Conservation (phyloP, 1,140 invertebrate genomes). For the Teleopsis dalmanni region DNA sequence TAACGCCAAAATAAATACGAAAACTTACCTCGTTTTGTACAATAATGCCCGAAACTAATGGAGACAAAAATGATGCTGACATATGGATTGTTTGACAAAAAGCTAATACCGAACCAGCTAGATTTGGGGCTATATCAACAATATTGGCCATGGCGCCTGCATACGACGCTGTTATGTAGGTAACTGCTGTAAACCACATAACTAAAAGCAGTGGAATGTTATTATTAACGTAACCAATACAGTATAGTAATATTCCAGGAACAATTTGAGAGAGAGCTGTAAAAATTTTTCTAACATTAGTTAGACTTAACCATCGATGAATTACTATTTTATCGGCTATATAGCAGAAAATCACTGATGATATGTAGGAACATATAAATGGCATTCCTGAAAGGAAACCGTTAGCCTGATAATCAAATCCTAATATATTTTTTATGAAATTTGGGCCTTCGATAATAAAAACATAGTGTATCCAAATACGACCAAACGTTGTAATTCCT, state of each 20-base stretch:
- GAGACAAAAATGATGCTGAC: constrained; percentile 63
- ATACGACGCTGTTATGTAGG: constrained; percentile 62
- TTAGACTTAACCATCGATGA: constrained; percentile 52
- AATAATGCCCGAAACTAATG: constrained; percentile 53
- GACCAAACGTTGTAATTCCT: constrained; percentile 61
- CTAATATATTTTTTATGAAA: constrained; percentile 63
- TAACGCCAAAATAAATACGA: not conserved
- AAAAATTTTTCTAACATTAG: constrained; percentile 60
- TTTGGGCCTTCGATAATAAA: constrained; percentile 64
- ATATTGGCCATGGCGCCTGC: constrained; percentile 70
- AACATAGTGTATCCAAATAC: constrained; percentile 66
- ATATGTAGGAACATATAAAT: constrained; percentile 62
- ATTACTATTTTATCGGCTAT: constrained; percentile 58
- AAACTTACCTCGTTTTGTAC: constrained; percentile 46
- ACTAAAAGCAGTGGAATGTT: constrained; percentile 52
- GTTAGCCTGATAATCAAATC: constrained; percentile 63
- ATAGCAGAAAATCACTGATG: constrained; percentile 63
- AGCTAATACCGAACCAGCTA: constrained; percentile 61
- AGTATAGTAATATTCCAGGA: constrained; percentile 57
- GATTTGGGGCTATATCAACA: constrained; percentile 66
- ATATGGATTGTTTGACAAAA: constrained; percentile 71
- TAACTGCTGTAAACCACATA: constrained; percentile 64
- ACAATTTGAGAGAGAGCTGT: constrained; percentile 63
- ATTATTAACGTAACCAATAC: constrained; percentile 61
- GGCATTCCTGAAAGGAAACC: constrained; percentile 59